Evolutionary conservation across 2,797 vertebrate species (phyloP), one percentile per base, ranked within the genome.

Genomic region (Lagocephalus sceleratus): DNA sequence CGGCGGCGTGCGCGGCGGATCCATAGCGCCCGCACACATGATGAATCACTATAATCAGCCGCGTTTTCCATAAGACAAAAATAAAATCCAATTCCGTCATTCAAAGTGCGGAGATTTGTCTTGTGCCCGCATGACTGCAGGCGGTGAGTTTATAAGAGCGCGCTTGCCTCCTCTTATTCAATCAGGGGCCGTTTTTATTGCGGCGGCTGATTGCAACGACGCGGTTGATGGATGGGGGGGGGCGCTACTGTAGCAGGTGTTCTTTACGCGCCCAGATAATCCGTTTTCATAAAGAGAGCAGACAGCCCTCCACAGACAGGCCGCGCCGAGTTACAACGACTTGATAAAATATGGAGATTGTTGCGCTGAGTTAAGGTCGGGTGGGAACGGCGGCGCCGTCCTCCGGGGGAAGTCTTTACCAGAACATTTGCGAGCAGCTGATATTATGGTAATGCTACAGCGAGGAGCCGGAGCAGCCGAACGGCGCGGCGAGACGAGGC

Each of bases 121-220:
- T 78, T 82, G 65, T 60, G 74, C 79, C 59, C 66, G 21, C 47
- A 61, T 47, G 46, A 78, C 85, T 84, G 29, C 56, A 74, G 78
- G 85, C 79, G 68, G 44, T 66, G 73, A 75, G 73, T 85, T 84
- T 68, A 82, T 84, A 82, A 78, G 69, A 79, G 73, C 69, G 68
- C 61, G 79, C 82, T 83, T 65, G 64, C 74, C 70, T 83, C 79
- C 48, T 71, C 68, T 88, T 85, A 88, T 87, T 87, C 79, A 87
- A 85, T 88, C 84, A 79, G 68, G 60, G 66, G 46, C 63, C 67
- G 67, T 75, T 80, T 78, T 80, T 82, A 82, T 78, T 84, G 73
- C 74, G 60, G 75, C 71, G 84, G 73, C 76, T 86, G 85, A 88
- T 86, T 85, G 82, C 81, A 87, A 84, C 83, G 87, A 85, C 54